Base-by-base conservation (phyloP, 2,113 vertebrate genomes). In the Podarcis cretensis region DNA sequence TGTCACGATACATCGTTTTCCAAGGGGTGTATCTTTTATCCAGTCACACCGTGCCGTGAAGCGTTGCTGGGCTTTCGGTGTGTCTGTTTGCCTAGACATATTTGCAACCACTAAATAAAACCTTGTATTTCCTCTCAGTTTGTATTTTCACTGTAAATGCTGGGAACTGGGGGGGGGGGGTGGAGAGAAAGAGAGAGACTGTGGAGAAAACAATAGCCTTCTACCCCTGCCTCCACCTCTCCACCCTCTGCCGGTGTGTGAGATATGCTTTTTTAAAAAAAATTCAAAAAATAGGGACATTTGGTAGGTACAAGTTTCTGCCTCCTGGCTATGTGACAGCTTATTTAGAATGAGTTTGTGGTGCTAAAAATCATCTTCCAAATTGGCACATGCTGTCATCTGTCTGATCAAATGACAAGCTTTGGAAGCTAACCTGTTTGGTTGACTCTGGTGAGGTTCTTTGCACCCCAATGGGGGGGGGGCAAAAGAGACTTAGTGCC, bases 11-110 rank as follows among this genome's bases (percentile, higher is more conserved):
- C 32, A 32, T 16, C 27, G 23, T 7, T 35, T 74, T 59, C 43
- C 20, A 80, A 80, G 14, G 32, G 83, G 91, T 92, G 88, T 83
- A 89, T 94, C 89, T 96, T 94, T 94, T 90, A 90, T 93, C 89
- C 35, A 73, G 89, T 92, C 82, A 81, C 95, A 90, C 37, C 18
- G 18, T 87, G 85, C 74, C 88, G 48, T 77, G 84, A 93, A 93
- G 59, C n/a, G 63, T 78, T 87, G 94, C 92, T 85, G 85, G 83
- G 92, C 92, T 89, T 91, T 30, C 89, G 86, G 73, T 85, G 59
- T n/a, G 48, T 18, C 76, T 59, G 30, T 3, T 76, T 87, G 82
- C 59, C 63, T 23, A 40, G 16, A 32, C 21, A 74, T 20, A 63
- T 3, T 14, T 74, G 75, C 92, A 91, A 91, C 84, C 76, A 18